Conservation (phyloP, 1,140 invertebrate genomes). For the Argopecten irradians region DNA sequence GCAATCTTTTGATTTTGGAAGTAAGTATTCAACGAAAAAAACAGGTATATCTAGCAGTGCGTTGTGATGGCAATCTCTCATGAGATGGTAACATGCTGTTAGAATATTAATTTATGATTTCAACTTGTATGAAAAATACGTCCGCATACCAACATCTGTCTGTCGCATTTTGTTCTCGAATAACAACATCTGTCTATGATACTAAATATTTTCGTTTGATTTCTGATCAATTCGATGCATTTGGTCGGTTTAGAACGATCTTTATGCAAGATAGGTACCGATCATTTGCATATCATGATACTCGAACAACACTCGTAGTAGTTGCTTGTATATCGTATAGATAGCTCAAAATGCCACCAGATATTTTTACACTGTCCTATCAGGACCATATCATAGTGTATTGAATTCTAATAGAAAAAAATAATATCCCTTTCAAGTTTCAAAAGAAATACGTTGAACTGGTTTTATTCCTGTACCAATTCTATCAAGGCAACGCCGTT, state of each 20-base stretch:
- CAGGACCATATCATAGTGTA: background rate
- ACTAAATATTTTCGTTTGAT: constrained; percentile 3
- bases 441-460: background rate
- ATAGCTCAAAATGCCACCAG: background rate
- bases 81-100: background rate
- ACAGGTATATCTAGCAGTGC: background rate
- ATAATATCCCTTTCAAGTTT: background rate
- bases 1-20: background rate
- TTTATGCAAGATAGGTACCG: background rate
- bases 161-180: no score
- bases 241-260: background rate
- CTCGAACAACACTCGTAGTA: background rate
- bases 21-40: background rate
- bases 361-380: background rate
- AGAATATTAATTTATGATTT: background rate
- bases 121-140: background rate
- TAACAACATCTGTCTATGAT: background rate
- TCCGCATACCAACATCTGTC: background rate
- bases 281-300: constrained; percentile 4
- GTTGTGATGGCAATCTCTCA: background rate
- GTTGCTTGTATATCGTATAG: background rate
- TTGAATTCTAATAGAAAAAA: background rate
- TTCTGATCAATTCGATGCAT: background rate
- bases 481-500: background rate
- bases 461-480: background rate